Base-by-base conservation (phyloP, 2,888 invertebrate genomes). In the Eustalomyia histrio region DNA sequence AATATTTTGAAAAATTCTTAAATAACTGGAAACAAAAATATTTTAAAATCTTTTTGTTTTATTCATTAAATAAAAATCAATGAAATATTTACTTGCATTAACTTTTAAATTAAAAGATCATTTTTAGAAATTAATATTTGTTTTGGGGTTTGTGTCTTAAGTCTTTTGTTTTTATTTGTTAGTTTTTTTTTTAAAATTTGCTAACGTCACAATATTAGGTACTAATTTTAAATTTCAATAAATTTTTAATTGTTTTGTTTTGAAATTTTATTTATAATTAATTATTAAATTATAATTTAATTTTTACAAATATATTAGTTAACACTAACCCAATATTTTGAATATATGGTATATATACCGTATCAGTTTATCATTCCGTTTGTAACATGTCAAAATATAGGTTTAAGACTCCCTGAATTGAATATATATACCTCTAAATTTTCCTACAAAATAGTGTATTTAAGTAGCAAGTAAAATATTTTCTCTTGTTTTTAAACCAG, bases 111-210 rank as follows among this genome's bases (percentile, higher is more conserved):
- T 47, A 43, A 43, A 14, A n/a, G n/a, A n/a, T n/a, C 43, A 5
- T 14, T 47, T 2, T n/a, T 39, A 47, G n/a, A 47, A n/a, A 47
- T 47, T 47, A 0, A 47, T 61, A 21, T 43, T 9, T 24, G 29
- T 35, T 8, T 65, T 35, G 21, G 16, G 39, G 60, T 72, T 78
- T 52, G 60, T 72, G 17, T 35, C 55, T 61, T 60, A 71, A 65
- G 60, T 64, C 69, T 69, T 76, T 76, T 52, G 76, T 67, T 74
- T 60, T 53, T n/a, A 35, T n/a, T 55, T 43, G 12, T 63, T 72
- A 17, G 14, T 35, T 53, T 55, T 55, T 50, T n/a, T 52, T 35
- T 4, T 9, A 53, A 18, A n/a, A 53, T 17, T 10, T 21, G 35
- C n/a, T 16, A n/a, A 47, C 55, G 67, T 55, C 53, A 16, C 55